A percentile compares a stretch with the other conserved stretches of the same genome.
These are phyloP conservation scores for Acanthacorydalis orientalis DNA, from an alignment of 2,888 invertebrate species.

Conservation along the genomic window DNA sequence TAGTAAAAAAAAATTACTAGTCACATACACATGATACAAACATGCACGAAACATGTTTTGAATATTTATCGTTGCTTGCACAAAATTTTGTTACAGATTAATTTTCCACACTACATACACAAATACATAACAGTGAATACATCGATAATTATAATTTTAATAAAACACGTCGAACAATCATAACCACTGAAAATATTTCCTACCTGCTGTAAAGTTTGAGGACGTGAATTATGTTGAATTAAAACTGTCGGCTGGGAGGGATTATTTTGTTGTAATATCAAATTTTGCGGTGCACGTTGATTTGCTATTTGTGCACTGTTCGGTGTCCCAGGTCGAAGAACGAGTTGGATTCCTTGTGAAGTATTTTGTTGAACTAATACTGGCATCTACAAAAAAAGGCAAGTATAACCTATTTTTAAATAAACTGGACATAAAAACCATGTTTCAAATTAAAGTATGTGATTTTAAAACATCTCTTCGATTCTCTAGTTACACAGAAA, in stretches of 20 bases:
- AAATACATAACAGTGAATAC: no score
- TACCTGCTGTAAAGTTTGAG: constrained; percentile 8
- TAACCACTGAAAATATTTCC: not conserved
- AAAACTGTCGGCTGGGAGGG: constrained; percentile 6
- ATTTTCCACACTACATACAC: no score
- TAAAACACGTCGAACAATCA: not conserved
- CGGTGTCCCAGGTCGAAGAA: constrained; percentile 45
- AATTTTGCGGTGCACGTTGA: constrained; percentile 11
- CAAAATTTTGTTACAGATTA: no score
- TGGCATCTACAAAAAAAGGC: constrained; percentile 25
- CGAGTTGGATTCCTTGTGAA: constrained; percentile 52
- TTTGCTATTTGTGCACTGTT: constrained; percentile 19
- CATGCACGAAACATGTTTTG: no score
- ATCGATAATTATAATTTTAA: not conserved
- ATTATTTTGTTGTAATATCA: constrained; percentile 7
- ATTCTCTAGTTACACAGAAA: no score
- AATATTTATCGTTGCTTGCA: no score
- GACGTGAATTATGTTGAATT: constrained; percentile 13
- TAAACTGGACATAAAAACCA: no score
- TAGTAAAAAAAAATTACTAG: no score
- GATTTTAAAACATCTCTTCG: no score
- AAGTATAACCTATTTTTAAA: no score
- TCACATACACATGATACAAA: no score
- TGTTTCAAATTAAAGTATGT: no score
- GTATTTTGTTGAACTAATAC: constrained; percentile 44